Base-by-base conservation (phyloP, 1,140 invertebrate species). In the Brachystomella parvula region DNA sequence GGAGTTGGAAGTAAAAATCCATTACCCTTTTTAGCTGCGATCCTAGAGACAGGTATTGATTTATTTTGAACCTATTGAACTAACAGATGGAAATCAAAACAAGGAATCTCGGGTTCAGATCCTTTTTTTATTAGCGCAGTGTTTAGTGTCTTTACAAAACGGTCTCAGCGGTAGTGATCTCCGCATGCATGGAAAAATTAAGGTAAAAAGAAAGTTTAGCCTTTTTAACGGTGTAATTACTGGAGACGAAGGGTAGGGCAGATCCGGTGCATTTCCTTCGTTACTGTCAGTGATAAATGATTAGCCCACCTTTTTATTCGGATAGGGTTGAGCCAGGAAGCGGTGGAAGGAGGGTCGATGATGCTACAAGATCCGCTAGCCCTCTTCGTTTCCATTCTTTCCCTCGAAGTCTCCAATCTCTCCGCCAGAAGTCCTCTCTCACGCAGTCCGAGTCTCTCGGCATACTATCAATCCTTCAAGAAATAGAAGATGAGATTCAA, bases 401-500 rank as follows among this genome's bases (percentile, higher is more conserved):
- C 49, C 24, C 49, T 17, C 9, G 49, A 24, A 53, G 12, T 53
- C 49, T 53, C 49, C 58, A 15, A 15, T 32, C 3, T 19, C 58
- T 32, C 29, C 29, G 58, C 33, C 58, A 35, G 32, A 60, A 60
- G 32, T 60, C 58, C 15, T 35, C 15, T 19, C 15, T 62, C 12
- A 44, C 60, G 3, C 3, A 12, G 2, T 63, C 26, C 35, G 61
- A 63, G 44, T 3, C 39, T 3, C n/a, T 35, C 12, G 49, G 47
- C 2, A 28, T 68, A 29, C 64, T 61, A 21, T 24, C 35, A 9
- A 67, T 70, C 2, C 47, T 70, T 6, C 57, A 67, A 15, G 65
- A 66, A 44, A 3, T 67, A 3, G 58, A 67, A 31, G 24, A 64
- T 2, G 56, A 70, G 31, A 32, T 64, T 12, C 57, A 67, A 47